Conservation (phyloP, 2,797 vertebrate species). For the Otus scops region DNA sequence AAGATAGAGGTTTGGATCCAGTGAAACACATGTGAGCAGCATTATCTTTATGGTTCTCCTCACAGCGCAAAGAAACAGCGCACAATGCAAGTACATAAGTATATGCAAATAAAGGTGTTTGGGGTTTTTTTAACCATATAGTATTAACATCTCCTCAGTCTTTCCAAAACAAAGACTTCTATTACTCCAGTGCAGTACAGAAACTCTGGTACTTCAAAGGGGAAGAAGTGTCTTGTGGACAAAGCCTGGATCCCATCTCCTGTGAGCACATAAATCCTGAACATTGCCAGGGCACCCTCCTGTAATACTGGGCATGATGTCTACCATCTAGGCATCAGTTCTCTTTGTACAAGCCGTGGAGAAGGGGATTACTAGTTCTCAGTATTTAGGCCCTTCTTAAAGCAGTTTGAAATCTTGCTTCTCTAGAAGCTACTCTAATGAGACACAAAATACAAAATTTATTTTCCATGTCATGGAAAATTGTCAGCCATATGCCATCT, state of each 20-base stretch:
- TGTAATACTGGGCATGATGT: not conserved
- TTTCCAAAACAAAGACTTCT: not conserved
- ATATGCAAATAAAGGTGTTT: not conserved
- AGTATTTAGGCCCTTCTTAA: not conserved
- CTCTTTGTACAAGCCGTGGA: not conserved
- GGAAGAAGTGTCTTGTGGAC: not conserved
- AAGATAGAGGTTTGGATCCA: not conserved
- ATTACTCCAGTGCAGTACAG: not conserved
- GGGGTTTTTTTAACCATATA: not conserved
- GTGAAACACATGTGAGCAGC: not conserved
- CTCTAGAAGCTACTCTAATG: not conserved
- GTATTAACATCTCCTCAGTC: not conserved
- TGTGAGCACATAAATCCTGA: accelerated
- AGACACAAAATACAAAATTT: not conserved
- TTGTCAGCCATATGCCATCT: not conserved
- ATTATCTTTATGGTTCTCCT: not conserved
- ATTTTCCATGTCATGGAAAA: not conserved
- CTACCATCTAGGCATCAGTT: not conserved
- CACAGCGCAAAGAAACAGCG: not conserved
- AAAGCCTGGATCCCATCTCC: not conserved
- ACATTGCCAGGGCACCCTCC: not conserved
- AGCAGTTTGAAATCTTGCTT: not conserved
- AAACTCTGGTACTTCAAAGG: not conserved
- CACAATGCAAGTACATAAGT: not conserved
- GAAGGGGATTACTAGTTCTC: not conserved